Evolutionary conservation across 2,888 invertebrate species (phyloP).

Genomic region (Hydrotaea cyrtoneurina): DNA sequence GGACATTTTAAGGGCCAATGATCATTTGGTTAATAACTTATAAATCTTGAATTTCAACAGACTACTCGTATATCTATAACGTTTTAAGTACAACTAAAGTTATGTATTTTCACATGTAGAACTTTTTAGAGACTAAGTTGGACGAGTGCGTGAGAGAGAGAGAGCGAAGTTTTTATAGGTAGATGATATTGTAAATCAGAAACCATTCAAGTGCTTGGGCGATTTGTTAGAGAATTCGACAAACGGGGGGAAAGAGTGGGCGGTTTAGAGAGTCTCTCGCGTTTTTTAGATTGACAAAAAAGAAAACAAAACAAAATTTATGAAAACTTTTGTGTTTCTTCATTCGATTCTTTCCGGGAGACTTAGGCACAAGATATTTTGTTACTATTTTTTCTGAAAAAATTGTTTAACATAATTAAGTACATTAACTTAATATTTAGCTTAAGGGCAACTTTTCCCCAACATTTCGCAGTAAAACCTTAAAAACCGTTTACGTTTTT

Average conservation of each 20-base stretch:
- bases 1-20: too few relatives aligned
- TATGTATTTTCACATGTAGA: too few relatives aligned
- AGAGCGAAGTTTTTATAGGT: neutral
- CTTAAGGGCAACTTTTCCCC: neutral
- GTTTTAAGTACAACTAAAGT: too few relatives aligned
- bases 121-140: neutral
- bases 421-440: slow-evolving; percentile 10
- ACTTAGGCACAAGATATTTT: slow-evolving; percentile 38
- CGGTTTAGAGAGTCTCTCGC: neutral
- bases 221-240: neutral
- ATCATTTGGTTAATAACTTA: too few relatives aligned
- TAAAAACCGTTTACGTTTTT: neutral
- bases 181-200: neutral
- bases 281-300: neutral
- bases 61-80: too few relatives aligned
- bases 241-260: too few relatives aligned
- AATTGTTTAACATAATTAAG: slow-evolving; percentile 19
- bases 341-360: slow-evolving; percentile 20
- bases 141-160: neutral
- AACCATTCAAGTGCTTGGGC: neutral
- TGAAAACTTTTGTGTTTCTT: neutral
- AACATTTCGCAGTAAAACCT: neutral
- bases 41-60: too few relatives aligned
- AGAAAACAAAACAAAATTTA: neutral
- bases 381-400: slow-evolving; percentile 20